Evolutionary conservation across 2,888 invertebrate genomes (phyloP), one percentile per base, ranked within the genome.

Genomic region (Danaus chrysippus): DNA sequence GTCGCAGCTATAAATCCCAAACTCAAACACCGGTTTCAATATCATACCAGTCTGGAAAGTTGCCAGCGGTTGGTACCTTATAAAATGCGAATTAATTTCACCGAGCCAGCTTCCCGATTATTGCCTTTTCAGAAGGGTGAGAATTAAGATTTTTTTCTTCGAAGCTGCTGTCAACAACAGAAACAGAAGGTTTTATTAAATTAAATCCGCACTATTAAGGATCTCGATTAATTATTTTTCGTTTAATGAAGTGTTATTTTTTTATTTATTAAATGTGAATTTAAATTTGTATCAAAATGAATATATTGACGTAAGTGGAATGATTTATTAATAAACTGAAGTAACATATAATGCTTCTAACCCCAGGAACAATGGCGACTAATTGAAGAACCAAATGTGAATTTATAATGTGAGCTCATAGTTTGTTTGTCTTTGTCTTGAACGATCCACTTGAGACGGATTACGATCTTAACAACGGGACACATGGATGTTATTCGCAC

Each of bases 101-200:
- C 68, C 62, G 70, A 62, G 68, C 70, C 68, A 68, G 71, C 65
- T 67, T 69, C 70, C 62, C 75, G 78, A 81, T 82, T 82, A 82
- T 82, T 82, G 80, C 78, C 76, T 75, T 75, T 72, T 69, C 66
- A 62, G 65, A 69, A 59, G 67, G 68, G 77, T 73, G 75, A 74
- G 78, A 83, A 83, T 84, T 81, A 79, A 76, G 78, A 76, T 74
- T 78, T 81, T 81, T 82, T 79, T 75, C 70, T 65, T 59, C 71
- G 76, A 73, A 78, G 77, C 78, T 78, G 73, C 81, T 84, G 86
- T 76, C 78, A 72, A 69, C 68, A 80, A 76, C 86, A 85, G 81
- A 77, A 73, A 73, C 76, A 72, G 77, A 69, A 64, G 68, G 70
- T 82, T 84, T 84, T 83, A 83, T 78, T 83, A 82, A 75, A 79